Evolutionary conservation across 2,113 vertebrate genomes (phyloP), one percentile per base, ranked within the genome.

Genomic region (Paralichthys olivaceus): DNA sequence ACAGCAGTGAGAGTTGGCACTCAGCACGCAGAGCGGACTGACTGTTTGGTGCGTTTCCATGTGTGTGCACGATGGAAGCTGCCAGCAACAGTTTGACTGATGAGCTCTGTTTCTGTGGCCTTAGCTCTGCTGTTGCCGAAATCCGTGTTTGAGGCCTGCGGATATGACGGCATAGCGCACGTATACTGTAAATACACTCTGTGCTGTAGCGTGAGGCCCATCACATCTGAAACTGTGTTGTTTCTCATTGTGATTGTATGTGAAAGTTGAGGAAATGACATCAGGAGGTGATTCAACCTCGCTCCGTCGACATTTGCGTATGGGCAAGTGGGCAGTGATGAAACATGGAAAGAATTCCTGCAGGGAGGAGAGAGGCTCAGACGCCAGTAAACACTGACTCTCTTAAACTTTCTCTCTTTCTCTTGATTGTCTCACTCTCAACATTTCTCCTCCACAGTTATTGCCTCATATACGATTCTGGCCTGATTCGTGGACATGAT

Each of bases 291-390:
- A 87, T 87, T 84, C 86, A 86, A 8, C 56, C 81, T 74, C 74
- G 59, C 81, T 85, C 72, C 64, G 20, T 69, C 74, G 76, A 87
- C 78, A 11, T 79, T 85, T 79, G 86, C 59, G 69, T 77, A 80
- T 69, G 86, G 85, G 76, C 83, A 84, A 87, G 81, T 59, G 77
- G 79, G 89, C 86, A 72, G 79, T 93, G 93, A 93, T 87, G 87
- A 90, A 93, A 92, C 89, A 80, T 71, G 93, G 91, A 94, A 93
- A 91, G 91, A 93, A 93, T 93, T 90, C 80, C 77, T 88, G 80
- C 85, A 90, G 87, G 86, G 86, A 92, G 89, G 37, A 40, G 90
- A 93, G 84, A 88, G 67, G 85, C 87, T 84, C 57, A 83, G 85
- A 81, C 84, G 29, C 79, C 86, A 83, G 89, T 90, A 92, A 91